Percentiles rank a stretch among this genome's conserved stretches.
These are phyloP conservation scores for Cryptomyrus ogoouensis DNA, from an alignment of 2,113 vertebrate genomes.

Conservation along the genomic window DNA sequence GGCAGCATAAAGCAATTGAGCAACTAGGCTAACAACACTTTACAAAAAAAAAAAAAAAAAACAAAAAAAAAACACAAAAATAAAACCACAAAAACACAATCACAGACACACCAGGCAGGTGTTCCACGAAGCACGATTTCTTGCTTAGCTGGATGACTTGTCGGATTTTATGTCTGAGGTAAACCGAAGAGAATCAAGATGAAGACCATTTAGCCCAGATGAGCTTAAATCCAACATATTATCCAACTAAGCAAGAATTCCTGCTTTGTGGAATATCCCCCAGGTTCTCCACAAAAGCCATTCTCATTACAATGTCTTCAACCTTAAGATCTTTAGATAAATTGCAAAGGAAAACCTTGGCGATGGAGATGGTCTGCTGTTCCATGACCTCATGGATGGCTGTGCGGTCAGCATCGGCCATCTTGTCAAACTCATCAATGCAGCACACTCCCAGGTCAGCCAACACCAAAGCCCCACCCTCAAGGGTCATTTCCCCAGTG, in stretches of 20 bases:
- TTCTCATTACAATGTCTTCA: background rate
- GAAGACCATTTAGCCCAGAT: too few species aligned
- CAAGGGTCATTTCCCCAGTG: conserved; percentile 78
- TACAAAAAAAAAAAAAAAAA: background rate
- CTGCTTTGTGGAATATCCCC: too few species aligned
- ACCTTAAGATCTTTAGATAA: background rate
- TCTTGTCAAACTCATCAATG: conserved; percentile 93
- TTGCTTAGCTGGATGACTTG: too few species aligned
- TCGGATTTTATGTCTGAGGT: too few species aligned
- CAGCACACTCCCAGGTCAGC: conserved; percentile 84
- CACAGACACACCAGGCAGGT: background rate
- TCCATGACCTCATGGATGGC: conserved; percentile 95
- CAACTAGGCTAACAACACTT: background rate
- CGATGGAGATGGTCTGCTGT: conserved; percentile 88
- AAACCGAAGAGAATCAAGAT: too few species aligned
- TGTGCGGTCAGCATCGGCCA: conserved; percentile 80
- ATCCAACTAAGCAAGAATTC: too few species aligned
- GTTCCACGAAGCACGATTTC: too few species aligned
- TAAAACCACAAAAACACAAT: background rate
- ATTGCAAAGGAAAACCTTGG: conserved; percentile 61
- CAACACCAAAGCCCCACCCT: conserved; percentile 80
- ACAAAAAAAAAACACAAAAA: background rate
- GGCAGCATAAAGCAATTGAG: background rate
- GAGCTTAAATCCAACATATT: too few species aligned
- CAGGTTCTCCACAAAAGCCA: background rate